phyloP scores from a whole-genome alignment of 2,113 vertebrate genomes.

The Sander lucioperca region DNA sequence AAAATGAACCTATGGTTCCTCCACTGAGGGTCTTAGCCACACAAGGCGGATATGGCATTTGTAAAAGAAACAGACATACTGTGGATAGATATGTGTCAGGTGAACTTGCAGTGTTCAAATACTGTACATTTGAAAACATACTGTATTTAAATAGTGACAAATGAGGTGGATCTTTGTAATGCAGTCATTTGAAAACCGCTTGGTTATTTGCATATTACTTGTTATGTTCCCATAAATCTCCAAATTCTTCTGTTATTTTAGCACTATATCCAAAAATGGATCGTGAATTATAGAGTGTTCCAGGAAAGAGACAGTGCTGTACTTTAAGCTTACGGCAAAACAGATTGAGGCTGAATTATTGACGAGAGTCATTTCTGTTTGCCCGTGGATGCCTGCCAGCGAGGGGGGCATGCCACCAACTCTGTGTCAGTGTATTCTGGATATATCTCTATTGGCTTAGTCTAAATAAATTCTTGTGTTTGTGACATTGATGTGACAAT shows the following conservation, averaged over 20 bases:
- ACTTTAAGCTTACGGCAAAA: slow-evolving; percentile 75
- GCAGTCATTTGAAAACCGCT: neutral
- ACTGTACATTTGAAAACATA: neutral
- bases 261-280: slow-evolving; percentile 47
- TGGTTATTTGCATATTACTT: slow-evolving; percentile 22
- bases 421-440: slow-evolving; percentile 58
- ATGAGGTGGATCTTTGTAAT: neutral
- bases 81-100: neutral
- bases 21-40: slow-evolving; percentile 38
- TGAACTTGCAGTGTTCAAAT: neutral
- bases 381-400: slow-evolving; percentile 66
- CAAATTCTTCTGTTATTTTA: slow-evolving; percentile 38
- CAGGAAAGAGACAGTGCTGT: slow-evolving; percentile 63
- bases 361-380: slow-evolving; percentile 75
- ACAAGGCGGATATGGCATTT: slow-evolving; percentile 26
- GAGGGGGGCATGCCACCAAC: slow-evolving; percentile 52
- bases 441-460: slow-evolving; percentile 57
- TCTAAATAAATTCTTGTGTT: slow-evolving; percentile 28
- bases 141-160: neutral
- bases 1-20: slow-evolving; percentile 51
- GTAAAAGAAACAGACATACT: slow-evolving; percentile 20
- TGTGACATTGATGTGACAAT: slow-evolving; percentile 35
- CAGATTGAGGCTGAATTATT: slow-evolving; percentile 83
- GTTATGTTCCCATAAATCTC: neutral
- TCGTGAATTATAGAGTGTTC: slow-evolving; percentile 69